A percentile compares a stretch with the other conserved stretches of the same genome.
Conservation (phyloP, 2,888 invertebrate genomes). For the Athripsodes cinereus region DNA sequence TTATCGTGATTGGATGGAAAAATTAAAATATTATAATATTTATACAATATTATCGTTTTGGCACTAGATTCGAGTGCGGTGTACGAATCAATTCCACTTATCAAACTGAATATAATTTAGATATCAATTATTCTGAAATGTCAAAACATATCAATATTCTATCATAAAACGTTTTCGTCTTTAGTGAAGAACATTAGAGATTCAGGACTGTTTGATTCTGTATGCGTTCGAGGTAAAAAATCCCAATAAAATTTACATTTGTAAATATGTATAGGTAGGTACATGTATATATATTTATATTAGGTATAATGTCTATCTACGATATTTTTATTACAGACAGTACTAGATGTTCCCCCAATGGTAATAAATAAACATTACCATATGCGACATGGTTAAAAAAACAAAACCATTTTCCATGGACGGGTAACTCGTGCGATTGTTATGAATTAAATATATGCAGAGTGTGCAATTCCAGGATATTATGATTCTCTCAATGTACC, state of each 20-base stretch:
- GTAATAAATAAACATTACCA: constrained; percentile 18
- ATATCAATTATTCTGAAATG: too few relatives aligned
- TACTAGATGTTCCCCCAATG: constrained; percentile 2
- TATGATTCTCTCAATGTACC: too few relatives aligned
- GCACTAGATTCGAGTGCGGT: too few relatives aligned
- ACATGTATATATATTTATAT: not conserved
- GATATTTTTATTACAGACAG: constrained; percentile 10
- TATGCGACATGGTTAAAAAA: constrained; percentile 15
- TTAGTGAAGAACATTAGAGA: not conserved
- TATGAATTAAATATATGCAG: not conserved
- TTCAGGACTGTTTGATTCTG: not conserved
- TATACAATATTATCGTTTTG: too few relatives aligned
- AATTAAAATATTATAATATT: too few relatives aligned
- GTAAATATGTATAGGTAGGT: not conserved
- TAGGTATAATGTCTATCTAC: not conserved
- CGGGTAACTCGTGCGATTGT: constrained; percentile 1
- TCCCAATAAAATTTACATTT: constrained; percentile 1
- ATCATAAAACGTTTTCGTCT: not conserved
- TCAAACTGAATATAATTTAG: too few relatives aligned
- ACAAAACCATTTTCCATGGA: constrained; percentile 9
- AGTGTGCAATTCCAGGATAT: not conserved
- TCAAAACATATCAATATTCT: too few relatives aligned
- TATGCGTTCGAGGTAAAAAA: not conserved
- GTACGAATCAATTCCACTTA: too few relatives aligned
- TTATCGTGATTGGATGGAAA: too few relatives aligned